Evolutionary conservation across 92 coral and sea anemone species (phyloP), one percentile per base, ranked within the genome.

Genomic region (Galaxea fascicularis): DNA sequence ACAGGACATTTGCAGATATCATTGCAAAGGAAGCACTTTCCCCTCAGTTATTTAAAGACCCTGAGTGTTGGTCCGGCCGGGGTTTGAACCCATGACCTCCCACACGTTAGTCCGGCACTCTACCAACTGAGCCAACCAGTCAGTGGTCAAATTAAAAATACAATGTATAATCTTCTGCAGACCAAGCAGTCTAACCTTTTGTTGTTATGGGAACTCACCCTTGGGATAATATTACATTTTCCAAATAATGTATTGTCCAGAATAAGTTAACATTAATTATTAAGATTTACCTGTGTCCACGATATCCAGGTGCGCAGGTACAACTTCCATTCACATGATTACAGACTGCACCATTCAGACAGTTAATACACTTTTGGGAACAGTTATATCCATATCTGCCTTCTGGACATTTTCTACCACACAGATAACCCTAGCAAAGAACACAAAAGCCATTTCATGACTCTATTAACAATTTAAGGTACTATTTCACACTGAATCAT

Each of bases 321-420:
- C 98, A 95, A 27, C 88, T 85, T 41, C 98, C 98, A 74, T 90
- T 92, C 57, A 90, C 90, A 63, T 89, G 98, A 28, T 90, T 89
- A 90, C 98, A 95, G 5, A 89, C 90, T 16, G 98, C 98, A 26
- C 93, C 94, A 76, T 95, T 95, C 64, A 87, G 79, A 75, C 98
- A 95, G 89, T 95, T 90, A 4, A 85, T 72, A 65, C 98, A 95
- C 22, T 45, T 35, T 7, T 71, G 77, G 15, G 86, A 72, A 64
- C 98, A 95, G 54, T 77, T 63, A 68, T 93, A 77, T 21, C 98
- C 98, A 86, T 94, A 95, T 41, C 83, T 73, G 0, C 98, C 98
- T 71, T 85, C 24, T 44, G 91, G 95, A 56, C 98, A 95, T 85
- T 90, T 91, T 21, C 30, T 71, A 71, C 90, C 84, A 74, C 98